Conservation (phyloP, 2,797 vertebrate species). For the Enteromius mattozi region DNA sequence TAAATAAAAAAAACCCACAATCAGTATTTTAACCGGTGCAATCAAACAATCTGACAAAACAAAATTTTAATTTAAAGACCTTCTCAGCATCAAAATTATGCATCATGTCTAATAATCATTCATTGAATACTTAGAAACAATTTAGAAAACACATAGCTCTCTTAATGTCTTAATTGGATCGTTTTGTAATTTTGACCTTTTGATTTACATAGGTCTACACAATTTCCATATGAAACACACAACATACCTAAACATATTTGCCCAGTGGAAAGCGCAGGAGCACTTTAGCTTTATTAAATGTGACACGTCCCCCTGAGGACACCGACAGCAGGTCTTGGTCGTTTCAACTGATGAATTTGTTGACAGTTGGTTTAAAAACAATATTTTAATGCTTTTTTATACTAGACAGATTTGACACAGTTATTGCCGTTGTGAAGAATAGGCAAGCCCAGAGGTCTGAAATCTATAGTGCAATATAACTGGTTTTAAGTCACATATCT, state of each 20-base stretch:
- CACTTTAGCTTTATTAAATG: slow-evolving; percentile 13
- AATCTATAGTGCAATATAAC: slow-evolving; percentile 5
- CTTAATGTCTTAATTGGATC: not conserved
- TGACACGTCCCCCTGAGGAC: slow-evolving; percentile 8
- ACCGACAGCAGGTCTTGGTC: not conserved
- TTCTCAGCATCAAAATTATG: not conserved
- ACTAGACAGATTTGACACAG: slow-evolving; percentile 14
- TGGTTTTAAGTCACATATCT: slow-evolving; percentile 33
- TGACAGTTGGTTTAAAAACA: slow-evolving; percentile 37
- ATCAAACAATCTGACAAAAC: not conserved
- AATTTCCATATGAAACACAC: not conserved
- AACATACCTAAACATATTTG: not conserved
- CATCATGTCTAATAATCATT: not conserved
- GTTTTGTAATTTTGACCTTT: not conserved
- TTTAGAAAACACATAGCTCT: not conserved
- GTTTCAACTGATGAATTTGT: slow-evolving; percentile 36
- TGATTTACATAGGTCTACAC: not conserved
- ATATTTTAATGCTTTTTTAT: slow-evolving; percentile 26
- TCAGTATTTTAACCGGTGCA: not conserved
- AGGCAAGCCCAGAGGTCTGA: slow-evolving; percentile 26
- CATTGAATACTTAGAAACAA: not conserved
- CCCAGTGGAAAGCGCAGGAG: not conserved
- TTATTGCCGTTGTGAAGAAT: slow-evolving; percentile 13
- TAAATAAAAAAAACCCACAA: too few relatives aligned
- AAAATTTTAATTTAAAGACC: not conserved